Evolutionary conservation across 1,140 invertebrate genomes (phyloP), one percentile per base, ranked within the genome.

Genomic region (Anthonomus grandis): DNA sequence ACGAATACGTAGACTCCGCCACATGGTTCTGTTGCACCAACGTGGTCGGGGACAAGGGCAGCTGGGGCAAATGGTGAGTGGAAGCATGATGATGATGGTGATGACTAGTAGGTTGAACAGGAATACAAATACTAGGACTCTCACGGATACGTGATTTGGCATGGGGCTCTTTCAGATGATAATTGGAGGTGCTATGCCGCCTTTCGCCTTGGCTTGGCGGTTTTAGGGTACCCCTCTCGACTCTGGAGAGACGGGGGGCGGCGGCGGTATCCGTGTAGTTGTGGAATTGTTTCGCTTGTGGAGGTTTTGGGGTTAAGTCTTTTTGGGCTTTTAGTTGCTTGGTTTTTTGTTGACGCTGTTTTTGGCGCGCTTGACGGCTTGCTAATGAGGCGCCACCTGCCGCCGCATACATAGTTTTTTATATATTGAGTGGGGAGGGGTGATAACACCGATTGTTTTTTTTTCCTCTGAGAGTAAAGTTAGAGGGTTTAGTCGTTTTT

Each of bases 311-410:
- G 12, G 58, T 39, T 17, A 68, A 39, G 4, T 71, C 69, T 66
- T 78, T 79, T 59, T 74, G 74, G 62, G 71, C 74, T 45, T 65
- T 62, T 49, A 68, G 64, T 49, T 69, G 70, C 37, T 61, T 62
- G 34, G 69, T 63, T 55, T 73, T 77, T 60, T 76, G 79, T 64
- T 79, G 78, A 42, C 64, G 59, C 61, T 79, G 76, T 42, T 72
- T 70, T 62, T 79, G 77, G 36, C 81, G 77, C 15, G 80, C 84
- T 71, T 86, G 83, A 63, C 85, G 80, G 70, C 83, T 84, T 67
- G 84, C 84, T 69, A 86, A 75, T 64, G 83, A 84, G 63, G 84
- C 84, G 70, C 84, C 85, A 66, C 84, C 85, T 67, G 84, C 85
- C 65, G 85, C 85, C 67, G 84, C 85, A 78, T 86, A 87, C 85